Conservation (phyloP, 35 echinoderm and acorn worm species). For the Anneissia japonica region DNA sequence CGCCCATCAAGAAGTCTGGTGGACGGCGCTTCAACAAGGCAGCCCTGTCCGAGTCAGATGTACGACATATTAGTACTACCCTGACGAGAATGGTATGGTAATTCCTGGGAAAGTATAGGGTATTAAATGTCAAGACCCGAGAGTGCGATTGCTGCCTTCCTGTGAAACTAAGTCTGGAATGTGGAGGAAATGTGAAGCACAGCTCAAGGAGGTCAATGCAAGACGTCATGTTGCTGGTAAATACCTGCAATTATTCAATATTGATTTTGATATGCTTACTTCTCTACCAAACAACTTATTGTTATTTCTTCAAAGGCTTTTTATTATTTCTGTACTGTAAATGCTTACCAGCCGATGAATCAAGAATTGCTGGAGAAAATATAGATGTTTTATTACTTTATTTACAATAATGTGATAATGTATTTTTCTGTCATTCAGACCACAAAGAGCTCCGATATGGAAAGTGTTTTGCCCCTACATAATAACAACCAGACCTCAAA, state of each 20-base stretch:
- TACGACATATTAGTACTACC: slow-evolving; percentile 13
- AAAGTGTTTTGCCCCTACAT: background rate
- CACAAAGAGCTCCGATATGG: background rate
- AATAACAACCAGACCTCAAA: background rate
- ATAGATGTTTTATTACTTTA: too few relatives aligned
- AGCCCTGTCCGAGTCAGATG: slow-evolving; percentile 9
- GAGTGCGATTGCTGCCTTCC: slow-evolving; percentile 28
- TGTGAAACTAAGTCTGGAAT: slow-evolving; percentile 14
- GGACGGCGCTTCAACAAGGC: slow-evolving; percentile 15
- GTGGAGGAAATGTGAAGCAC: background rate
- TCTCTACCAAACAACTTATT: too few relatives aligned
- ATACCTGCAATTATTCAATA: too few relatives aligned
- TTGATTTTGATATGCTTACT: too few relatives aligned
- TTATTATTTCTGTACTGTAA: too few relatives aligned
- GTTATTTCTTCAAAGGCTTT: too few relatives aligned
- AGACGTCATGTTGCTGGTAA: background rate
- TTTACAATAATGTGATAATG: too few relatives aligned
- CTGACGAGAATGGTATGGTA: slow-evolving; percentile 19
- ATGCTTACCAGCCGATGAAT: too few relatives aligned
- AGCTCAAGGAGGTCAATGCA: slow-evolving; percentile 7
- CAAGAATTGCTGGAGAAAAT: too few relatives aligned
- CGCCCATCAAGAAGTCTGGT: background rate
- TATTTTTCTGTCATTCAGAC: too few relatives aligned
- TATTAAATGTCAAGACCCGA: slow-evolving; percentile 13
- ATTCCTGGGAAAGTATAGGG: slow-evolving; percentile 7